phyloP scores from a whole-genome alignment of 1,140 invertebrate species.

The Stegodyphus dumicola region DNA sequence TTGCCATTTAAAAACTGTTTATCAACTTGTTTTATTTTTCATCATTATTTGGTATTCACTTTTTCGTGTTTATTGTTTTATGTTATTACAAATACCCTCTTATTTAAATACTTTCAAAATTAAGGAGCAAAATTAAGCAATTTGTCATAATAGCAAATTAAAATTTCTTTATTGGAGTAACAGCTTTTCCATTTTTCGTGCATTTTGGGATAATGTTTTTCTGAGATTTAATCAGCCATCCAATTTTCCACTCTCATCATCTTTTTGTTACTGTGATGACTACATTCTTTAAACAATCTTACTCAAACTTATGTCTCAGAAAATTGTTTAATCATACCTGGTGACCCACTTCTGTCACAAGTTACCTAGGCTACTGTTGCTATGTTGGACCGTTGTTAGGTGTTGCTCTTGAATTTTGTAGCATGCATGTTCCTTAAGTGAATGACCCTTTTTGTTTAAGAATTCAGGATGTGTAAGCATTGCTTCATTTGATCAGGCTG shows the following conservation, averaged over 20 bases:
- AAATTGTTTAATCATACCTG: constrained; percentile 50
- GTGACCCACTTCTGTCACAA: constrained; percentile 50
- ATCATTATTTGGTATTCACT: too few relatives aligned
- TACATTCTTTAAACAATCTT: constrained; percentile 45
- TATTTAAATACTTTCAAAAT: too few relatives aligned
- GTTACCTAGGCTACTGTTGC: constrained; percentile 42
- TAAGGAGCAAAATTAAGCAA: too few relatives aligned
- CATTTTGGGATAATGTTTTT: too few relatives aligned
- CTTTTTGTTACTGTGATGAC: not conserved
- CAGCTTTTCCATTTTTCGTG: too few relatives aligned
- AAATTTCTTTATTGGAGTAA: too few relatives aligned
- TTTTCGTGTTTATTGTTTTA: too few relatives aligned
- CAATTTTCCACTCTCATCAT: not conserved
- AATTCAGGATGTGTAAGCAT: constrained; percentile 59
- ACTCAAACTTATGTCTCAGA: constrained; percentile 39
- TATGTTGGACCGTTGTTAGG: constrained; percentile 61
- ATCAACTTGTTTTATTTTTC: too few relatives aligned
- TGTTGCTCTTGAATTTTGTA: constrained; percentile 58
- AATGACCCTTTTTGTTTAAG: constrained; percentile 61
- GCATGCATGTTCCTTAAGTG: constrained; percentile 58
- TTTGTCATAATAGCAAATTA: too few relatives aligned
- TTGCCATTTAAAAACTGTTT: too few relatives aligned
- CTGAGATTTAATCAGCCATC: not conserved
- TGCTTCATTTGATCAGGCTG: constrained; percentile 42
- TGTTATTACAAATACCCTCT: too few relatives aligned